A percentile compares a stretch with the other conserved stretches of the same genome.
These are phyloP conservation scores for Parasteatoda tepidariorum DNA, from an alignment of 1,140 invertebrate species.

Conservation along the genomic window DNA sequence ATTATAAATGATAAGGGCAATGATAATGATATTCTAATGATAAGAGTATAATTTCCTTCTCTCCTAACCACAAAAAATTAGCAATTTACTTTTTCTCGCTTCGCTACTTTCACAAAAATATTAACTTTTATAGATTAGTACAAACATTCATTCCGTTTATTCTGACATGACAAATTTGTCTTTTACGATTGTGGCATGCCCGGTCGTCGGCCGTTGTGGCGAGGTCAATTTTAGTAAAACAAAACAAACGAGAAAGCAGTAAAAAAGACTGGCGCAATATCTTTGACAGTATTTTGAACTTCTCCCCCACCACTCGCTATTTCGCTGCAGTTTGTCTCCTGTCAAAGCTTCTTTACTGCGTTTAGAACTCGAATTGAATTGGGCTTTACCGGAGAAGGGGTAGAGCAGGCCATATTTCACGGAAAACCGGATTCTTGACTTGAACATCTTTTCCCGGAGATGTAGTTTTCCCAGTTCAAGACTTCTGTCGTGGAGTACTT, in stretches of 20 bases:
- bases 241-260: background rate
- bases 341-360: constrained; percentile 14
- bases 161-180: too few relatives aligned
- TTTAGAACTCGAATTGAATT: background rate
- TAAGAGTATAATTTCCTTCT: too few relatives aligned
- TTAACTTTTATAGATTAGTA: too few relatives aligned
- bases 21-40: too few relatives aligned
- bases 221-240: background rate
- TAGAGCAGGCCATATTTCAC: background rate
- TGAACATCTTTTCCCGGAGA: background rate
- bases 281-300: background rate
- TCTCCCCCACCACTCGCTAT: background rate
- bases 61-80: too few relatives aligned
- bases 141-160: too few relatives aligned
- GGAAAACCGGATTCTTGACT: background rate
- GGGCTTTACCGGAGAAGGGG: too few relatives aligned
- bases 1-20: too few relatives aligned
- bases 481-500: background rate
- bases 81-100: too few relatives aligned
- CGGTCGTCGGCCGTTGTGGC: too few relatives aligned
- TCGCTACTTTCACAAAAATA: too few relatives aligned
- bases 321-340: background rate
- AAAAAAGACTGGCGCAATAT: background rate
- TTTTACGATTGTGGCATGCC: too few relatives aligned
- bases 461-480: background rate